These are phyloP conservation scores for Amazona guildingii DNA, from an alignment of 2,113 vertebrate genomes.

Conservation along the genomic window DNA sequence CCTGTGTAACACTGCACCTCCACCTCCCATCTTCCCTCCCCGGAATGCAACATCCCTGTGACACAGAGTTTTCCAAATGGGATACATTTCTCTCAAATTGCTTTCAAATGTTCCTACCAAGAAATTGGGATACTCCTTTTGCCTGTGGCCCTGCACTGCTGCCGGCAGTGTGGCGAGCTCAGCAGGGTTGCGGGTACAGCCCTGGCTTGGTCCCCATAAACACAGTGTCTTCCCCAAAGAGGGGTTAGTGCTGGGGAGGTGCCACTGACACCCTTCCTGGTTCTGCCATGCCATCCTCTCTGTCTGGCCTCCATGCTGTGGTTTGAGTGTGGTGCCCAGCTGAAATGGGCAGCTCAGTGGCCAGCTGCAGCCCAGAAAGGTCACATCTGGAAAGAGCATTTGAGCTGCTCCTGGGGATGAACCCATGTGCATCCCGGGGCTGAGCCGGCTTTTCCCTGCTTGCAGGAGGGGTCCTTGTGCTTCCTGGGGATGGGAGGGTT, in stretches of 20 bases:
- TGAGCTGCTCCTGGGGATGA: not conserved
- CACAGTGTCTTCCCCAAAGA: slow-evolving; percentile 14
- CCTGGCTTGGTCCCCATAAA: not conserved
- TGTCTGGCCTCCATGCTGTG: fast-evolving
- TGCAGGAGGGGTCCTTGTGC: not conserved
- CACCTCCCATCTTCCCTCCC: not conserved
- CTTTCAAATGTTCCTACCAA: slow-evolving; percentile 15
- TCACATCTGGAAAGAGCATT: not conserved
- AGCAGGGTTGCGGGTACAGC: not conserved
- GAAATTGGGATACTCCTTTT: not conserved
- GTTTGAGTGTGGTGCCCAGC: not conserved
- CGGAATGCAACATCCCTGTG: not conserved
- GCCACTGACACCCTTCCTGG: not conserved
- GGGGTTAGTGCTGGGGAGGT: not conserved
- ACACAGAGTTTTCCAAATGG: not conserved
- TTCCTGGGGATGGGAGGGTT: not conserved
- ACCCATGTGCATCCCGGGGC: fast-evolving
- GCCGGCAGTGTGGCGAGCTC: not conserved
- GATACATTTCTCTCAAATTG: not conserved
- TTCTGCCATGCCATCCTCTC: not conserved
- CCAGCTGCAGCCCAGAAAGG: not conserved
- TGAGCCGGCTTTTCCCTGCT: not conserved
- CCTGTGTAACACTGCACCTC: not conserved
- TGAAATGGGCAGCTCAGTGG: not conserved
- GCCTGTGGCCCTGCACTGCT: not conserved